Evolutionary conservation across 2,888 invertebrate genomes (phyloP), one percentile per base, ranked within the genome.

Genomic region (Stenurella melanura): DNA sequence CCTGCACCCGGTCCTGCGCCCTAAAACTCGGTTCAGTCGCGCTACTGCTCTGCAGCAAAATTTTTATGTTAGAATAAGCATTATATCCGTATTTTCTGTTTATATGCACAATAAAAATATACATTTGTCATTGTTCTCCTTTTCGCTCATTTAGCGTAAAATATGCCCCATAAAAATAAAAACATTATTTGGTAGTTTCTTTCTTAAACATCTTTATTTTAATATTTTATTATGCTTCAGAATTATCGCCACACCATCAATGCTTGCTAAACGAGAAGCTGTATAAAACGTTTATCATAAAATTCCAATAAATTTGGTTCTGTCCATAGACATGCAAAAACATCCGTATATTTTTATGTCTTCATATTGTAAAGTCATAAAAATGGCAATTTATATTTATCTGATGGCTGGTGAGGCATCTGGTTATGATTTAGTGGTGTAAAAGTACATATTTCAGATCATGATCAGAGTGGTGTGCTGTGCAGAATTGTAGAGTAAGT

Each of bases 341-440:
- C 58, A 42, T 38, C 74, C 42, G 61, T 38, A 42, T 69, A 38
- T 56, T 75, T 60, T 69, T 74, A 64, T 30, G 75, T 75, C 72
- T 77, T 75, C 17, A 57, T 64, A 73, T 79, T 63, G 69, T 54
- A 74, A 61, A 61, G 56, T 73, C 74, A 71, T 78, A 78, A 80
- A 78, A 78, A 70, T 74, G 64, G 73, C 78, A 75, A 78, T 80
- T 80, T 76, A 75, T 78, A 77, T 76, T 80, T 80, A 77, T 77
- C 74, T 74, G 76, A 76, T 74, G 70, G 77, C 61, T 66, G 57
- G 73, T 26, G 61, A 72, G 72, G 73, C 77, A 76, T 73, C 77
- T 78, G 78, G 75, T 63, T 74, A 80, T 80, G 77, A 80, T 80
- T 78, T 78, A 78, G 57, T 71, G 61, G 58, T 63, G 64, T 58